phyloP scores from a whole-genome alignment of 64 coral and sea anemone genomes.

The Trachythela sp. region DNA sequence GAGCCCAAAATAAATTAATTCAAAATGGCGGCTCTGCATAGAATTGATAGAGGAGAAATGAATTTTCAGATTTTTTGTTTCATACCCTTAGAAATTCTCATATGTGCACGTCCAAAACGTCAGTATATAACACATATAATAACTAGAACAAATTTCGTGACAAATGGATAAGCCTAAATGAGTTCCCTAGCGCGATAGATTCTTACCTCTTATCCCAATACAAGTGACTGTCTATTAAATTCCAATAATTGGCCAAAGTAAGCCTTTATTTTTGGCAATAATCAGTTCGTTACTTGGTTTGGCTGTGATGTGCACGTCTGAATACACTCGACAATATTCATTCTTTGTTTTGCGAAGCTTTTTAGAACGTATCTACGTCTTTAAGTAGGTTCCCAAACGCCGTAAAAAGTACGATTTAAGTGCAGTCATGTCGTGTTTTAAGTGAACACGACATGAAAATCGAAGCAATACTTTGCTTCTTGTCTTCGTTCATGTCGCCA shows the following conservation, averaged over 20 bases:
- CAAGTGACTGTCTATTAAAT: constrained; percentile 8
- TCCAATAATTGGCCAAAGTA: background rate
- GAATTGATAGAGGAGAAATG: background rate
- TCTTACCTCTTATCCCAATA: background rate
- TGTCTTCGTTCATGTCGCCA: background rate
- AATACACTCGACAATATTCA: no score
- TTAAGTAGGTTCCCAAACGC: constrained; percentile 11
- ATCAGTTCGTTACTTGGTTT: background rate
- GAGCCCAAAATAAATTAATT: no score
- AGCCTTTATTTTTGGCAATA: background rate
- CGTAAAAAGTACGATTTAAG: background rate
- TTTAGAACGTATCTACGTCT: no score
- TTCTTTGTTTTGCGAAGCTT: no score
- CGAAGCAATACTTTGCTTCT: background rate
- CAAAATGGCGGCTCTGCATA: no score
- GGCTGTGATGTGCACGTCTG: background rate
- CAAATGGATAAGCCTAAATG: background rate
- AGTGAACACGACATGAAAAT: background rate
- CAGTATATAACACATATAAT: no score
- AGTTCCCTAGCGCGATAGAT: background rate
- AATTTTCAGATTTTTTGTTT: background rate
- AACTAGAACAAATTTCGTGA: background rate
- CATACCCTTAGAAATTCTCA: background rate
- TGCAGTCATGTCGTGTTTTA: background rate
- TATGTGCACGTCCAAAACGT: background rate